Percentiles rank a stretch among this genome's conserved stretches.
Evolutionary conservation across 2,888 invertebrate genomes (phyloP).

Genomic region (Nephrocerus scutellatus): DNA sequence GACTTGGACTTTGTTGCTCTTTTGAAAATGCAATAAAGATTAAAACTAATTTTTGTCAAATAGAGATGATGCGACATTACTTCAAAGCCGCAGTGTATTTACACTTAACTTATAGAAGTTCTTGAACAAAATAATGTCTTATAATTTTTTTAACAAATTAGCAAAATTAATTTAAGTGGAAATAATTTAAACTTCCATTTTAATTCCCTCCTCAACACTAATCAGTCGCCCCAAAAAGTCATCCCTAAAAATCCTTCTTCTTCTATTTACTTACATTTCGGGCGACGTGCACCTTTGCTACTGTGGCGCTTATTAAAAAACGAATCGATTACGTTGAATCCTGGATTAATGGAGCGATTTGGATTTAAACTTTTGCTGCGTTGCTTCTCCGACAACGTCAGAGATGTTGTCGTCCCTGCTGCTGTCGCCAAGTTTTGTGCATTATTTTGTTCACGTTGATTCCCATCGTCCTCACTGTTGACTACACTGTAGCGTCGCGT

Average conservation of each 20-base stretch:
- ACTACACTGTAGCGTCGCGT: constrained; percentile 54
- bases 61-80: no score
- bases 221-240: no score
- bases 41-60: no score
- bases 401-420: neutral
- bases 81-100: no score
- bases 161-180: no score
- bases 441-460: constrained; percentile 13
- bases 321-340: constrained; percentile 47
- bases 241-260: neutral
- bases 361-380: constrained; percentile 42
- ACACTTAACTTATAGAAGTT: no score
- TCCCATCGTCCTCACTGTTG: constrained; percentile 43
- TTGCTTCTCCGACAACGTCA: constrained; percentile 19
- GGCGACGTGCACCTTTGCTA: constrained; percentile 43
- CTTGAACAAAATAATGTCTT: no score
- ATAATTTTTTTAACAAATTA: no score
- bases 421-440: constrained; percentile 9
- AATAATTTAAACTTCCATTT: no score
- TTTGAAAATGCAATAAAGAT: no score
- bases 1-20: no score
- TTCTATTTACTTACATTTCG: constrained; percentile 47
- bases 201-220: no score
- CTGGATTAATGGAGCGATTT: constrained; percentile 44
- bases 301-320: constrained; percentile 46